Percentiles rank a stretch among this genome's conserved stretches.
These are phyloP conservation scores for Hipposideros armiger DNA, from an alignment of 2,113 vertebrate species.

Conservation along the genomic window DNA sequence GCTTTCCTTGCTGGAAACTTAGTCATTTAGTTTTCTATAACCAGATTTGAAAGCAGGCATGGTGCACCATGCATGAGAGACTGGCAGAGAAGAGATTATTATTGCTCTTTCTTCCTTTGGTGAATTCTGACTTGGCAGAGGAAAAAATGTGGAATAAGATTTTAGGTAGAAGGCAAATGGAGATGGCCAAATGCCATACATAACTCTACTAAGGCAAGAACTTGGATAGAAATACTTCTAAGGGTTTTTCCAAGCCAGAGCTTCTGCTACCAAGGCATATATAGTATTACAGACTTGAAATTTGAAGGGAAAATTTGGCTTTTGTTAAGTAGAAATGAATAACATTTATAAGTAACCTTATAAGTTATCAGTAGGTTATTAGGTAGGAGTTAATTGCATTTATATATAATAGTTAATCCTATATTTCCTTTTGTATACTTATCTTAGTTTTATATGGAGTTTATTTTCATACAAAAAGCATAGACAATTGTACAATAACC, in stretches of 20 bases:
- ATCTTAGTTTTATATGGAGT: neutral
- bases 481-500: neutral
- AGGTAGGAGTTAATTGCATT: neutral
- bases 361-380: neutral
- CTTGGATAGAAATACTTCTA: neutral
- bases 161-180: neutral
- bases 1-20: neutral
- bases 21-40: neutral
- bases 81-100: no score
- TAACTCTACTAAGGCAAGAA: neutral
- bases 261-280: neutral
- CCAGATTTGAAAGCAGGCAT: neutral
- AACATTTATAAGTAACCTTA: neutral
- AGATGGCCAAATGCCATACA: neutral
- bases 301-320: neutral
- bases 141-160: neutral
- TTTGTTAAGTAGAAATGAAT: neutral
- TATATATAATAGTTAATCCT: neutral
- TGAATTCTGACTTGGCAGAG: neutral
- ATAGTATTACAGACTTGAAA: neutral
- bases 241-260: neutral
- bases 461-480: constrained; percentile 16
- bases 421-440: neutral
- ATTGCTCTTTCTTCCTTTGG: neutral
- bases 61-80: neutral